Base-by-base conservation (phyloP, 1,140 invertebrate species). In the Bilobella aurantiaca region DNA sequence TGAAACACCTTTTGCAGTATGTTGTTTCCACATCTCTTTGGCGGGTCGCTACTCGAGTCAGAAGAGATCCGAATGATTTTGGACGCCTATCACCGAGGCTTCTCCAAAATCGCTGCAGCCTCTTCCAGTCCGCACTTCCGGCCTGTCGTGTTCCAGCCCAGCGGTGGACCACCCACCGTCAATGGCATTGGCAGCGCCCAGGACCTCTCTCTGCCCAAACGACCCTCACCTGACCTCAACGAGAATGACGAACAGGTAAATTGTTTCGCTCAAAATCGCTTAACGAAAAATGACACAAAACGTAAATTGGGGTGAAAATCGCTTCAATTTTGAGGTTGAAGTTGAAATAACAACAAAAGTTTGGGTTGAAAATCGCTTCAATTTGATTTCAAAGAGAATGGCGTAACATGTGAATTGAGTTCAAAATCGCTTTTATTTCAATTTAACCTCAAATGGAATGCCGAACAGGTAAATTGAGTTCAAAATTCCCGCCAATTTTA, bases 41-140 rank as follows among this genome's bases (percentile, higher is more conserved):
- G 75, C 31, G 69, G 70, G 29, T 83, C 77, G 32, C 79, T 81
- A 66, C 85, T 87, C 73, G 89, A 86, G 66, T 82, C 87, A 66
- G 91, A 96, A 69, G 89, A 91, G 37, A 90, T 94, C 74, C 83
- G 93, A 66, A 80, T 94, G 81, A 90, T 90, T 0, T 78, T 95
- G 16, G 90, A 93, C 71, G 88, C 91, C n/a, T 93, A 93, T 76
- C 90, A 93, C 74, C 83, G 91, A 42, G 92, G 96, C 77, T 80
- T 96, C 8, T 87, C 89, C 74, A 92, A 93, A 76, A 78, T 95
- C 59, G 71, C 73, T 46, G 71, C 74, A 56, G 69, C 69, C 37
- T 70, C 74, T 58, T 67, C 74, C 63, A 86, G 34, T 79, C 78
- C 1, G 64, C 70, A 28, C 16, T 69, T 70, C 66, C 71, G 69